Conservation (phyloP, 2,888 invertebrate genomes). For the Graphium colonna region DNA sequence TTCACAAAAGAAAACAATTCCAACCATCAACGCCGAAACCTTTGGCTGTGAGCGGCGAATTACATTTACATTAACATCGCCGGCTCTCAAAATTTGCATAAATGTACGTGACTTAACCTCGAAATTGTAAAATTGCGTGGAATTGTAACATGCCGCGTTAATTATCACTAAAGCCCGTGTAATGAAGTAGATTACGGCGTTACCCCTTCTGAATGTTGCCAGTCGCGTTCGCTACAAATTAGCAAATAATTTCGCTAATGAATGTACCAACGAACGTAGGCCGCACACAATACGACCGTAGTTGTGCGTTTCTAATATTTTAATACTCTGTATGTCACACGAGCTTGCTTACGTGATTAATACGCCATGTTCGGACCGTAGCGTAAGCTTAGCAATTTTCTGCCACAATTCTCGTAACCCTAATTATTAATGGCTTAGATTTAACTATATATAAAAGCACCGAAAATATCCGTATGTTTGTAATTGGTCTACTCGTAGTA, state of each 20-base stretch:
- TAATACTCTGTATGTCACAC: constrained; percentile 27
- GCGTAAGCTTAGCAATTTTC: constrained; percentile 1
- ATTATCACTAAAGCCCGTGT: constrained; percentile 56
- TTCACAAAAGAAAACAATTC: background rate
- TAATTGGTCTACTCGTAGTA: no score
- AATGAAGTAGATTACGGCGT: constrained; percentile 60
- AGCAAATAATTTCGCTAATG: constrained; percentile 68
- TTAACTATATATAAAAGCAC: background rate
- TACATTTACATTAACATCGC: constrained; percentile 19
- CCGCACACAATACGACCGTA: constrained; percentile 23
- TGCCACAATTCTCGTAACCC: background rate
- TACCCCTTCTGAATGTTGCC: constrained; percentile 49
- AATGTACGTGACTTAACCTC: constrained; percentile 32
- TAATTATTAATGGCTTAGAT: background rate
- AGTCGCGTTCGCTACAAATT: constrained; percentile 61
- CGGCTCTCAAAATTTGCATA: constrained; percentile 21
- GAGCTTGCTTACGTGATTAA: constrained; percentile 18
- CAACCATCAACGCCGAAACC: background rate
- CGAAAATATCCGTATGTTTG: no score
- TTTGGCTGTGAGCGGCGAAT: constrained; percentile 14
- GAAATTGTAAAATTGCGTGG: constrained; percentile 30
- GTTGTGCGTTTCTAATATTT: constrained; percentile 42
- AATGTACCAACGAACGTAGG: constrained; percentile 45
- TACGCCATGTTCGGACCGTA: background rate
- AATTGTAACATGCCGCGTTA: constrained; percentile 48